A percentile compares a stretch with the other conserved stretches of the same genome.
Evolutionary conservation across 92 coral and sea anemone species (phyloP).

Genomic region (Porites evermanni): DNA sequence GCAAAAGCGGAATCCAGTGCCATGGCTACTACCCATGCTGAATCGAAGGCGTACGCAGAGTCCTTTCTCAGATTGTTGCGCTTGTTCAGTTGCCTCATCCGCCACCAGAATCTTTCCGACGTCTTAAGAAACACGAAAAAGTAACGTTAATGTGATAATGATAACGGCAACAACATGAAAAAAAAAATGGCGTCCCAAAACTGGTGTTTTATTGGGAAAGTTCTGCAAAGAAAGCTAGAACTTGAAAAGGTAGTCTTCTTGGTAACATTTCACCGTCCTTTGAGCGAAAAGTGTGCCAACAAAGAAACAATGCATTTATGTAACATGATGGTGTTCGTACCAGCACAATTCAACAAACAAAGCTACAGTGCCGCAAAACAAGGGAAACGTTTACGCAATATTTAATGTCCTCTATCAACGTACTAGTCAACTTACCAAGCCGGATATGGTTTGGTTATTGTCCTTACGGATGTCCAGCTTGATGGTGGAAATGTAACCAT

Average conservation of each 20-base stretch:
- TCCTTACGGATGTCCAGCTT: slow-evolving; percentile 80
- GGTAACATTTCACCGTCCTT: too few species aligned
- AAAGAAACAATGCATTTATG: background rate
- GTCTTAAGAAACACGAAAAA: slow-evolving; percentile 54
- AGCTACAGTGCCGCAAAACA: too few species aligned
- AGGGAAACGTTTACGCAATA: too few species aligned
- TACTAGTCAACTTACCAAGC: slow-evolving; percentile 74
- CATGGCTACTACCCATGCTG: slow-evolving; percentile 85
- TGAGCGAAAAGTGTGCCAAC: background rate
- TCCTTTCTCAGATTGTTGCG: slow-evolving; percentile 20
- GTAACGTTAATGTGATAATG: too few species aligned
- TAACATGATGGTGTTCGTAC: too few species aligned
- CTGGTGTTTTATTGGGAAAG: too few species aligned
- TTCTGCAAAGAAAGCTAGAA: too few species aligned
- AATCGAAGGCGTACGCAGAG: slow-evolving; percentile 85
- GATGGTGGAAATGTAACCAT: slow-evolving; percentile 74
- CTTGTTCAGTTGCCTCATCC: slow-evolving; percentile 43
- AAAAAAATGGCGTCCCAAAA: too few species aligned
- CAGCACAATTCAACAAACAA: too few species aligned
- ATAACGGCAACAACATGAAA: too few species aligned
- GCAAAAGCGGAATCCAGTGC: slow-evolving; percentile 59
- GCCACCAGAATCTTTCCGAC: slow-evolving; percentile 51
- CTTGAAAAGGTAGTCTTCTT: too few species aligned
- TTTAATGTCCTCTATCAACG: background rate
- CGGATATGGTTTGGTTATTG: slow-evolving; percentile 73